Conservation (phyloP, 1,140 invertebrate genomes). For the Hycleus phaleratus region DNA sequence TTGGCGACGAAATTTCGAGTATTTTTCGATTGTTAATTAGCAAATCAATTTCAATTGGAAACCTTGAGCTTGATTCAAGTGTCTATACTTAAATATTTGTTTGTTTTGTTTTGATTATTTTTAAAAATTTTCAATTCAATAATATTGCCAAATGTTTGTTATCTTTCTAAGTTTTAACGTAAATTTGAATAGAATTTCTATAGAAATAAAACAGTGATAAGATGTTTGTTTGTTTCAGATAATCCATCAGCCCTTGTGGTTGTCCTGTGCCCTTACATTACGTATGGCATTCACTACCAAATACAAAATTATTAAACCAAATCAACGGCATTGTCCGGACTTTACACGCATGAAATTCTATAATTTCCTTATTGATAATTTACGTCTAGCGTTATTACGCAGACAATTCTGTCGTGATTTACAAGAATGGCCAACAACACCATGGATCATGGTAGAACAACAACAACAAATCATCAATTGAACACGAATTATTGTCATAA, state of each 20-base stretch:
- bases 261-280: slow-evolving; percentile 11
- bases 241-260: slow-evolving; percentile 22
- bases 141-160: too few species aligned
- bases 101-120: too few species aligned
- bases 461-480: slow-evolving; percentile 13
- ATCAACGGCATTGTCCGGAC: slow-evolving; percentile 20
- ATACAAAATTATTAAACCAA: slow-evolving; percentile 6
- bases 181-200: background rate
- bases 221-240: slow-evolving; percentile 23
- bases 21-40: too few species aligned
- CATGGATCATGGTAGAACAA: slow-evolving; percentile 20
- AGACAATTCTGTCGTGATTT: slow-evolving; percentile 37
- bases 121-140: too few species aligned
- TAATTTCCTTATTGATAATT: background rate
- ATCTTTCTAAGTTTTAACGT: too few species aligned
- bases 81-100: too few species aligned
- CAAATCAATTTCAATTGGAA: too few species aligned
- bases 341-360: slow-evolving; percentile 33
- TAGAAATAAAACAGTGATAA: too few species aligned
- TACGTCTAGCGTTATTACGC: slow-evolving; percentile 30
- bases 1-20: too few species aligned
- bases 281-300: slow-evolving; percentile 31
- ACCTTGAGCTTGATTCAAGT: too few species aligned
- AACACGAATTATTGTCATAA: background rate
- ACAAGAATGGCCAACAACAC: slow-evolving; percentile 35